A percentile compares a stretch with the other conserved stretches of the same genome.
These are phyloP conservation scores for Mesorhabditis belari DNA, from an alignment of 2,888 invertebrate species.

Conservation along the genomic window DNA sequence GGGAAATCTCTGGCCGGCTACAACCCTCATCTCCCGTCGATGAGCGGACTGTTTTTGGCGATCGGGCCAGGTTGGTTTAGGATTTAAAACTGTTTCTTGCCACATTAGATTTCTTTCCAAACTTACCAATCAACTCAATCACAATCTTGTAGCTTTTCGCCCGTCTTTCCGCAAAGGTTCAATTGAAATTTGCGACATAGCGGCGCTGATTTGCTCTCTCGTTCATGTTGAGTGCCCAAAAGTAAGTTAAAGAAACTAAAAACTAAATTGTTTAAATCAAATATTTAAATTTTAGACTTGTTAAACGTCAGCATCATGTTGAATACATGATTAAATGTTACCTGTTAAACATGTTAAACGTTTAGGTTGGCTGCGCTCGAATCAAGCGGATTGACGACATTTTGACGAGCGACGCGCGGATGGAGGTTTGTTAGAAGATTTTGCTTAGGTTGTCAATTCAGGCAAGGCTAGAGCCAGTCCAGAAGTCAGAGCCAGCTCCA, in stretches of 20 bases:
- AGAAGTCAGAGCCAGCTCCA: too few relatives aligned
- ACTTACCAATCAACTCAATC: too few relatives aligned
- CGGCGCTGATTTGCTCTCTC: conserved; percentile 31
- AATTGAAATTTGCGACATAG: conserved; percentile 29
- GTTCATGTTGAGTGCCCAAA: conserved; percentile 26
- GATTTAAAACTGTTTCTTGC: not conserved
- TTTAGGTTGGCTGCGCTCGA: conserved; percentile 1
- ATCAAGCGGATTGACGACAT: conserved; percentile 28
- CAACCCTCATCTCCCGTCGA: conserved; percentile 29
- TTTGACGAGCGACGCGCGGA: conserved; percentile 25
- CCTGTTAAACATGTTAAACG: not conserved
- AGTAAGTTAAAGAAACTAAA: conserved; percentile 14
- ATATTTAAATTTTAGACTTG: too few relatives aligned
- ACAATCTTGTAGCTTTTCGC: conserved; percentile 19
- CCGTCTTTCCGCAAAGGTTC: conserved; percentile 23
- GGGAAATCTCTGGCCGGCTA: conserved; percentile 14
- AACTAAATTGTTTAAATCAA: too few relatives aligned
- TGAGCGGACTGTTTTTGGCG: conserved; percentile 32
- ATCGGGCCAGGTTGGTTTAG: conserved; percentile 27
- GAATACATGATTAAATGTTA: not conserved
- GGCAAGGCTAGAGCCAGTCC: too few relatives aligned
- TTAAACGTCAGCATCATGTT: too few relatives aligned
- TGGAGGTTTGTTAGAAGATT: too few relatives aligned
- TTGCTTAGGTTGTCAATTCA: too few relatives aligned
- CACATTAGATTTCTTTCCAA: too few relatives aligned